phyloP scores from a whole-genome alignment of 2,888 invertebrate species.

The Capitulum mitella region DNA sequence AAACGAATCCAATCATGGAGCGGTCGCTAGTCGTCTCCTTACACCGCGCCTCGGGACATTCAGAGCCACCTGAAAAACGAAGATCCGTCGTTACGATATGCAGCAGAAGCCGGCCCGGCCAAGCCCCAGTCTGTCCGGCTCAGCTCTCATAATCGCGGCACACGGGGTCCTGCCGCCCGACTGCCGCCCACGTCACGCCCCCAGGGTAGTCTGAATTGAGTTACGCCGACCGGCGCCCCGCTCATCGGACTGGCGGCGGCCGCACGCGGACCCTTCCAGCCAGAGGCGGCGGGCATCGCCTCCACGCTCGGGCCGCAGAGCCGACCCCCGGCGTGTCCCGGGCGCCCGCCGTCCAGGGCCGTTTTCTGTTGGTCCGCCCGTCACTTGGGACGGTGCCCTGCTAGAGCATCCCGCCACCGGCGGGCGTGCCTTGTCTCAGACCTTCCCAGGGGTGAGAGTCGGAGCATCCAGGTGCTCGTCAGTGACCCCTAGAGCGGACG shows the following conservation, averaged over 20 bases:
- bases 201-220: constrained; percentile 20
- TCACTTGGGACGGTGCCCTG: constrained; percentile 1
- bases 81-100: too few relatives aligned
- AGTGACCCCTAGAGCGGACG: constrained; percentile 20
- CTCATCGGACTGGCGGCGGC: constrained; percentile 6
- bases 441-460: constrained; percentile 5
- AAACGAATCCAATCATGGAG: too few relatives aligned
- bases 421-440: constrained; percentile 14
- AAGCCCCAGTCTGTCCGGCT: too few relatives aligned
- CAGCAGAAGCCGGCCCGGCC: too few relatives aligned
- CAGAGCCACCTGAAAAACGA: too few relatives aligned
- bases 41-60: too few relatives aligned
- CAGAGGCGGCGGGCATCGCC: constrained; percentile 16
- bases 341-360: constrained; percentile 3
- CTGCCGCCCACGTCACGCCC: not conserved
- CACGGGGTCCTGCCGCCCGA: not conserved
- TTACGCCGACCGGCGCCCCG: constrained; percentile 7
- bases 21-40: too few relatives aligned
- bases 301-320: not conserved
- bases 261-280: constrained; percentile 6
- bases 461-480: not conserved
- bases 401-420: constrained; percentile 7
- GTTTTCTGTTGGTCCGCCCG: not conserved
- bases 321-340: not conserved
- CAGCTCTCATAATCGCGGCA: constrained; percentile 15